Evolutionary conservation across 1,140 invertebrate species (phyloP).

Genomic region (Cotesia glomerata): DNA sequence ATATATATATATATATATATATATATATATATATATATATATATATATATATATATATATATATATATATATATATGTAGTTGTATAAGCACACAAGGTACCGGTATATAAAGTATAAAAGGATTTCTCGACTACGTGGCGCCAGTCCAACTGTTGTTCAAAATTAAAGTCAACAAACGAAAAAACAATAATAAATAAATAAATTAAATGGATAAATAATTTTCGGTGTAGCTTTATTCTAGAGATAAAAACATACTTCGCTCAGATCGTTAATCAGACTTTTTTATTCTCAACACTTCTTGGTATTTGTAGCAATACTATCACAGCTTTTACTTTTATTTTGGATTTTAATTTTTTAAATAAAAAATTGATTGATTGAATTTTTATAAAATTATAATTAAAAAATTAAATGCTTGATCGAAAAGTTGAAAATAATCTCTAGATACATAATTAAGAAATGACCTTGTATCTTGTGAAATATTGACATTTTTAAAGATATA

Average conservation of each 20-base stretch:
- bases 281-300: slow-evolving; percentile 8
- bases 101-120: slow-evolving; percentile 15
- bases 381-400: too few species aligned
- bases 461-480: too few species aligned
- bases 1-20: too few species aligned
- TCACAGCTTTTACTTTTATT: not conserved
- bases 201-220: slow-evolving; percentile 30
- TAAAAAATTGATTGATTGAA: too few species aligned
- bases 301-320: not conserved
- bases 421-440: too few species aligned
- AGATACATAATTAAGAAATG: too few species aligned
- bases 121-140: slow-evolving; percentile 27
- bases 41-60: too few species aligned
- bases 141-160: slow-evolving; percentile 23
- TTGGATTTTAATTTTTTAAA: too few species aligned
- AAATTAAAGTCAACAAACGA: slow-evolving; percentile 15
- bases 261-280: slow-evolving; percentile 33
- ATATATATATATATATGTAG: too few species aligned
- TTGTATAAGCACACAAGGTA: not conserved
- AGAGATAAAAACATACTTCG: not conserved
- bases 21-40: too few species aligned
- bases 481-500: too few species aligned
- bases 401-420: too few species aligned
- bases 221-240: not conserved
- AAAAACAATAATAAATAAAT: slow-evolving; percentile 20